Evolutionary conservation across 2,888 invertebrate species (phyloP), one percentile per base, ranked within the genome.

Genomic region (Tridacna crocea): DNA sequence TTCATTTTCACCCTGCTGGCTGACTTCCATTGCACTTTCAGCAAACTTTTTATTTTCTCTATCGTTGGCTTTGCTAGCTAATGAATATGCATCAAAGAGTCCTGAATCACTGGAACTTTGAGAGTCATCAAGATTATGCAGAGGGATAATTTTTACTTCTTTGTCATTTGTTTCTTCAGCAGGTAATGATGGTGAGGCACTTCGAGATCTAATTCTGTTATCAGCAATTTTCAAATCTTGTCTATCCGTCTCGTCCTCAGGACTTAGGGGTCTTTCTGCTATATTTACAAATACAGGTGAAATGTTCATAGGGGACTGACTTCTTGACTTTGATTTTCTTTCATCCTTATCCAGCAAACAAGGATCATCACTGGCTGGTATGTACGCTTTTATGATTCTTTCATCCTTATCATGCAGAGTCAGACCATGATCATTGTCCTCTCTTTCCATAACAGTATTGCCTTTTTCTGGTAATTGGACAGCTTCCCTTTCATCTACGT

Each of bases 81-180:
- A 3, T 27, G 79, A 60, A 51, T 84, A 84, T 27, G 84, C 84
- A 79, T 84, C 84, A 81, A 84, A 84, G 3, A 84, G 55, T 22
- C 17, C 61, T 22, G 82, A 76, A 26, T 66, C 74, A 73, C 61
- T 72, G 24, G 80, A 77, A 24, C 77, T 75, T 46, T 70, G 51
- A 19, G 75, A 68, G 22, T 77, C 79, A 26, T 70, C 70, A 10
- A 70, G 70, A 24, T 70, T 70, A 70, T 70, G 70, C 6, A 70
- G 70, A 3, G 70, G 70, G 4, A 70, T 70, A 2, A 70, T 70
- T 51, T 51, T 70, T 0, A 70, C 70, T 24, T 70, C 70, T 24
- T 19, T 22, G 13, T 22, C 10, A 8, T n/a, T 47, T 22, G 70
- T 48, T 22, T 70, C 70, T 19, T 51, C 51, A 15, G 70, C 15